Percentiles rank a stretch among this genome's conserved stretches.
Conservation (phyloP, 2,888 invertebrate genomes). For the Silvanus unidentatus region DNA sequence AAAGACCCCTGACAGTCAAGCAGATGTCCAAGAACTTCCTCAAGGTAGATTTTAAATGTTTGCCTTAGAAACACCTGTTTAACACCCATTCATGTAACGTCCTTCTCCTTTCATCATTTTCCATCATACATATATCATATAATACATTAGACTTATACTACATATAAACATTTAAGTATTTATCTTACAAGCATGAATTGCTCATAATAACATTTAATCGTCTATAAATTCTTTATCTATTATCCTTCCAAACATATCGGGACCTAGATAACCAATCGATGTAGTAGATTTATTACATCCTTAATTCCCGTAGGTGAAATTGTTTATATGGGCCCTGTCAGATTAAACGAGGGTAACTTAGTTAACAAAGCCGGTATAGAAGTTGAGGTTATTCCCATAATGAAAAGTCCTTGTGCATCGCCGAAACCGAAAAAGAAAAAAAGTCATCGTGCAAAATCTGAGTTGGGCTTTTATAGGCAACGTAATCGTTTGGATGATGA, state of each 20-base stretch:
- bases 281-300: not conserved
- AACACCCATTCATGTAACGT: slow-evolving; percentile 3
- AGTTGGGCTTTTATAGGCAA: slow-evolving; percentile 36
- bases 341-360: slow-evolving; percentile 48
- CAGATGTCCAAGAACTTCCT: slow-evolving; percentile 45
- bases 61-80: slow-evolving; percentile 21
- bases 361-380: slow-evolving; percentile 55
- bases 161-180: not conserved
- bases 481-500: slow-evolving; percentile 28
- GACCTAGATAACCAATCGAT: slow-evolving; percentile 20
- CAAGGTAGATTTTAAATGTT: slow-evolving; percentile 46
- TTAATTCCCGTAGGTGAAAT: slow-evolving; percentile 42
- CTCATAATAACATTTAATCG: not conserved
- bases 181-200: not conserved
- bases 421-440: slow-evolving; percentile 35
- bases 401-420: slow-evolving; percentile 43
- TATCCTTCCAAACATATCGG: slow-evolving; percentile 40
- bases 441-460: slow-evolving; percentile 38
- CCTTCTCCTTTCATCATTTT: slow-evolving; percentile 7
- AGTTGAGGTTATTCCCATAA: slow-evolving; percentile 46
- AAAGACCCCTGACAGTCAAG: slow-evolving; percentile 47
- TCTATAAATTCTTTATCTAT: not conserved
- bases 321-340: slow-evolving; percentile 47
- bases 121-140: slow-evolving; percentile 27
- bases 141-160: slow-evolving; percentile 15